A percentile compares a stretch with the other conserved stretches of the same genome.
phyloP scores from a whole-genome alignment of 2,797 vertebrate genomes.

The Stomatorhinus walkeri region DNA sequence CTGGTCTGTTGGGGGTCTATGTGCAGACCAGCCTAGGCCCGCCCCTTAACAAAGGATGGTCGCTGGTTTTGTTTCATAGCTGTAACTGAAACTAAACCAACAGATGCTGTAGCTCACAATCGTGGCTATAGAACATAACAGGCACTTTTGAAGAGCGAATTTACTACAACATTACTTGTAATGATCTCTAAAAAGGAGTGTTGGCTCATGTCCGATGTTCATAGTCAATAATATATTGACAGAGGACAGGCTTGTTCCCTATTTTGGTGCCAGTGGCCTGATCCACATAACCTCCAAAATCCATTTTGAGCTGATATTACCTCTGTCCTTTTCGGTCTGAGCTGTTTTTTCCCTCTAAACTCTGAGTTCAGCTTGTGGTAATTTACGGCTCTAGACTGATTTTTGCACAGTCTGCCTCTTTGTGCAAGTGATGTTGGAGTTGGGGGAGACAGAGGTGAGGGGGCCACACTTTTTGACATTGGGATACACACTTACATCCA shows the following conservation, averaged over 20 bases:
- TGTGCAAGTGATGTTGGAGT: background rate
- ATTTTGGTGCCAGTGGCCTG: background rate
- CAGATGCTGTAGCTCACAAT: background rate
- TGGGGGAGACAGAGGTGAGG: background rate
- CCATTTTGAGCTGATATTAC: background rate
- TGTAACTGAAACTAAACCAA: background rate
- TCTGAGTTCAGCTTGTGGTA: background rate
- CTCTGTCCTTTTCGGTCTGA: background rate
- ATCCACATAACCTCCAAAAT: background rate
- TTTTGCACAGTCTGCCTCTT: background rate
- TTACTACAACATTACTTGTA: background rate
- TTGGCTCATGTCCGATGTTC: background rate
- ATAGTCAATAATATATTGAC: conserved; percentile 23
- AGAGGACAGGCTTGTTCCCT: conserved; percentile 21
- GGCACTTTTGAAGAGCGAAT: background rate
- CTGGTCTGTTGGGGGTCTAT: background rate
- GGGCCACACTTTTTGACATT: background rate
- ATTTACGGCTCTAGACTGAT: background rate
- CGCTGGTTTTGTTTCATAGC: background rate
- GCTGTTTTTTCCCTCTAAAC: background rate
- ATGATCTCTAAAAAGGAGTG: background rate
- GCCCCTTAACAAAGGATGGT: background rate
- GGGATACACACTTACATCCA: background rate
- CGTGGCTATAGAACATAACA: background rate
- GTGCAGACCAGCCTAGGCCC: background rate